phyloP scores from a whole-genome alignment of 2,888 invertebrate genomes.

The Anagyrus pseudococci region DNA sequence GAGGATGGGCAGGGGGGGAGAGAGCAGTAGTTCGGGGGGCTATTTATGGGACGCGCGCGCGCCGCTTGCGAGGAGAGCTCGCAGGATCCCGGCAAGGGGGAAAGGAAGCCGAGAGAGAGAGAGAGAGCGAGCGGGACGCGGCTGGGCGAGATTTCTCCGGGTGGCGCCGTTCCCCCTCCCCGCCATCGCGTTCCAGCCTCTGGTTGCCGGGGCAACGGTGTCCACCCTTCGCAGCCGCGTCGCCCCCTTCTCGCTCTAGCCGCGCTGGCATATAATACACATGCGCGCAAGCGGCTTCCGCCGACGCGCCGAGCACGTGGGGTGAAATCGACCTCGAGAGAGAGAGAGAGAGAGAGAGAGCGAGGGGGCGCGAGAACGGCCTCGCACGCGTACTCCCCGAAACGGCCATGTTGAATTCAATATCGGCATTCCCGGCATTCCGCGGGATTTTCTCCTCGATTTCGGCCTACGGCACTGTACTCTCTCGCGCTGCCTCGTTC shows the following conservation, averaged over 20 bases:
- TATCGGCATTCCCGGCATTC: conserved; percentile 60
- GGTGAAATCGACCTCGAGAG: background rate
- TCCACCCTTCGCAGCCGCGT: conserved; percentile 4
- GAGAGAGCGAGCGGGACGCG: background rate
- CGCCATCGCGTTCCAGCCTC: conserved; percentile 47
- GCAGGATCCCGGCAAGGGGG: no score
- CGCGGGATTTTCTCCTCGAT: conserved; percentile 40
- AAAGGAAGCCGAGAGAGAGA: no score
- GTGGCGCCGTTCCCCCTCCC: background rate
- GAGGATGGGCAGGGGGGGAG: no score
- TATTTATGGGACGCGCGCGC: background rate
- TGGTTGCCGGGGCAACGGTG: conserved; percentile 57
- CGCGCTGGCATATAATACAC: background rate
- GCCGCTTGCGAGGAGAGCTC: background rate
- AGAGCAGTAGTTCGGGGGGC: no score
- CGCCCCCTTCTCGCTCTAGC: conserved; percentile 7
- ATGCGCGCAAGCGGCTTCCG: conserved; percentile 6
- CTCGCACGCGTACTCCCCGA: conserved; percentile 1
- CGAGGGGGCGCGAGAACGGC: background rate
- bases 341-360: background rate
- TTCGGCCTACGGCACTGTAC: background rate
- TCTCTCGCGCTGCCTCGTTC: background rate
- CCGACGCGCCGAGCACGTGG: conserved; percentile 29
- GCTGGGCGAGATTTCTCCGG: background rate
- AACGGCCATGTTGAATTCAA: conserved; percentile 62